These are phyloP conservation scores for Metalampra italica DNA, from an alignment of 2,888 invertebrate genomes.

Conservation along the genomic window DNA sequence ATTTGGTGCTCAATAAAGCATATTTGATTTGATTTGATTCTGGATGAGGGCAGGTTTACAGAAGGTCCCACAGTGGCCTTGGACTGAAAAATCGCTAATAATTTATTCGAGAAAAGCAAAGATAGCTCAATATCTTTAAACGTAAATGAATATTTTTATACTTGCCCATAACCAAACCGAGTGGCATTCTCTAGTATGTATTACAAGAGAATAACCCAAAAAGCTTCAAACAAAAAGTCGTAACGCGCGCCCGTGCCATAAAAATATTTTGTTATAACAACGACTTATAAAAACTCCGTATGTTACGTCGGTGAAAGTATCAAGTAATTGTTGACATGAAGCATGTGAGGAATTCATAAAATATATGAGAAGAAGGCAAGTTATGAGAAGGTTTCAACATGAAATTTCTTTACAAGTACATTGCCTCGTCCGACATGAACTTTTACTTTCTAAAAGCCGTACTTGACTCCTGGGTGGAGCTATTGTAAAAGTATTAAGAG, in stretches of 20 bases:
- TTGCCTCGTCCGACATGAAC: conserved; percentile 53
- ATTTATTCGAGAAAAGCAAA: too few relatives aligned
- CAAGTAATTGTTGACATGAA: conserved; percentile 69
- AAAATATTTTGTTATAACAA: conserved; percentile 56
- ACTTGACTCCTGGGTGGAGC: conserved; percentile 31
- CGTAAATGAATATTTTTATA: too few relatives aligned
- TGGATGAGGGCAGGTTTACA: too few relatives aligned
- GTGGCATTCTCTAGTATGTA: too few relatives aligned
- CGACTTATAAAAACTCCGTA: conserved; percentile 36
- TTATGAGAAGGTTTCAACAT: conserved; percentile 62
- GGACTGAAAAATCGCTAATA: too few relatives aligned
- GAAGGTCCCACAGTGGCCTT: too few relatives aligned
- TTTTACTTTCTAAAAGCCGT: conserved; percentile 54
- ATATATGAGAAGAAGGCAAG: conserved; percentile 55
- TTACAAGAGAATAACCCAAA: too few relatives aligned
- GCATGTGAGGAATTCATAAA: conserved; percentile 64
- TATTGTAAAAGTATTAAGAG: conserved; percentile 29
- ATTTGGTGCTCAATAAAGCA: too few relatives aligned
- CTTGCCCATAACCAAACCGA: too few relatives aligned
- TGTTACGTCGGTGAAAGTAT: conserved; percentile 38
- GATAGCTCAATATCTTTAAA: too few relatives aligned
- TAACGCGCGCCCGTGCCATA: conserved; percentile 21
- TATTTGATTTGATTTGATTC: too few relatives aligned
- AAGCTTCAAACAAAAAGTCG: not conserved
- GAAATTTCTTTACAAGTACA: conserved; percentile 70